Base-by-base conservation (phyloP, 2,888 invertebrate genomes). In the Napeogenes sylphis region DNA sequence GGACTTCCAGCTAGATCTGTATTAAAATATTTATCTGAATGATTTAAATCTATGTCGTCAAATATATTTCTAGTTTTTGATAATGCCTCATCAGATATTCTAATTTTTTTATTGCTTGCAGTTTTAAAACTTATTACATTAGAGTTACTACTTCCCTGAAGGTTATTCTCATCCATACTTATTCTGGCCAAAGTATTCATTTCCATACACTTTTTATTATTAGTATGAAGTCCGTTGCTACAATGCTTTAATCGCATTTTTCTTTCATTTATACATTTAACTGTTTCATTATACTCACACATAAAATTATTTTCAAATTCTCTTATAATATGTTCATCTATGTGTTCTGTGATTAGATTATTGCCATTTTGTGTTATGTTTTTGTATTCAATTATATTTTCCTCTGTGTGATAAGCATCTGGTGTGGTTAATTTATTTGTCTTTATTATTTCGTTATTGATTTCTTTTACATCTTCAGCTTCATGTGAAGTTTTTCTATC, bases 81-180 rank as follows among this genome's bases (percentile, higher is more conserved):
- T 10, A 80, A 30, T 2, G 81, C 78, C 58, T 73, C 62, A 47
- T 79, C 73, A 0, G 85, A 83, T 64, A 88, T 75, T 14, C 67
- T 61, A 33, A 89, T 79, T 10, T 71, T 64, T 71, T 83, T 85
- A 55, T 89, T 85, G 68, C 75, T 82, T 8, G 85, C 88, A 3
- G 85, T 84, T 71, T 77, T 74, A 68, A 87, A 87, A 10, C 82
- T 84, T 13, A 68, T 45, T 64, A 70, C 74, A 32, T 51, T 12
- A 10, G 42, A 10, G 42, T 10, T 10, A 10, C 42, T 35, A 35
- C 6, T 42, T 42, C 10, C 10, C 3, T 42, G 5, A 6, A 42
- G 42, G 10, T 42, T 42, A 42, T 42, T 12, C 3, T 42, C 10
- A 42, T 42, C 42, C 10, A 42, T 3, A 10, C 42, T 12, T 42